Evolutionary conservation across 2,797 vertebrate genomes (phyloP).

Genomic region (Anniella stebbinsi): DNA sequence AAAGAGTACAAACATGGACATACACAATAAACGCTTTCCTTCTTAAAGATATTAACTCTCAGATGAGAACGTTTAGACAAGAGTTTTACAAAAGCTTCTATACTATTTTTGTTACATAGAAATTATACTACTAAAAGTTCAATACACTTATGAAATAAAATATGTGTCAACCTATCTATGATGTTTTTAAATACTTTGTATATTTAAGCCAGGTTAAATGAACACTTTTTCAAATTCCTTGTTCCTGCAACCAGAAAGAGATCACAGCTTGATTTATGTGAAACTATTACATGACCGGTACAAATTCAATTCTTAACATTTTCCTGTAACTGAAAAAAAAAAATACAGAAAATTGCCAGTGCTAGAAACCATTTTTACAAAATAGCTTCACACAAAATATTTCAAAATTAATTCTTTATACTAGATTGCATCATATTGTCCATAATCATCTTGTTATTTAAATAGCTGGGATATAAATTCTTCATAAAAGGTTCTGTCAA

Average conservation of each 20-base stretch:
- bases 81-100: conserved; percentile 83
- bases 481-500: conserved; percentile 57
- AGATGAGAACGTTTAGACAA: conserved; percentile 78
- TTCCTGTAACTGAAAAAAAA: conserved; percentile 72
- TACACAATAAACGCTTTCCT: conserved; percentile 59
- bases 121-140: conserved; percentile 91
- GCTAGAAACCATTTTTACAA: conserved; percentile 81
- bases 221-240: conserved; percentile 70
- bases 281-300: conserved; percentile 75
- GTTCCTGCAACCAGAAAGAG: conserved; percentile 78
- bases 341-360: conserved; percentile 68
- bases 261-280: conserved; percentile 69
- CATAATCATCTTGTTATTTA: conserved; percentile 70
- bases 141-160: conserved; percentile 87
- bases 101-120: conserved; percentile 85
- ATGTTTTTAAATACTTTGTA: conserved; percentile 74
- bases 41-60: conserved; percentile 67
- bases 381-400: conserved; percentile 77
- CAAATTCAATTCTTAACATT: conserved; percentile 68
- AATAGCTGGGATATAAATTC: conserved; percentile 67
- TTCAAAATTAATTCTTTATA: conserved; percentile 76
- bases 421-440: conserved; percentile 70
- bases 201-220: conserved; percentile 75
- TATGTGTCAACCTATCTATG: conserved; percentile 67
- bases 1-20: conserved; percentile 63